Percentiles rank a stretch among this genome's conserved stretches.
Evolutionary conservation across 2,113 vertebrate genomes (phyloP).

Genomic region (Pao palembangensis): DNA sequence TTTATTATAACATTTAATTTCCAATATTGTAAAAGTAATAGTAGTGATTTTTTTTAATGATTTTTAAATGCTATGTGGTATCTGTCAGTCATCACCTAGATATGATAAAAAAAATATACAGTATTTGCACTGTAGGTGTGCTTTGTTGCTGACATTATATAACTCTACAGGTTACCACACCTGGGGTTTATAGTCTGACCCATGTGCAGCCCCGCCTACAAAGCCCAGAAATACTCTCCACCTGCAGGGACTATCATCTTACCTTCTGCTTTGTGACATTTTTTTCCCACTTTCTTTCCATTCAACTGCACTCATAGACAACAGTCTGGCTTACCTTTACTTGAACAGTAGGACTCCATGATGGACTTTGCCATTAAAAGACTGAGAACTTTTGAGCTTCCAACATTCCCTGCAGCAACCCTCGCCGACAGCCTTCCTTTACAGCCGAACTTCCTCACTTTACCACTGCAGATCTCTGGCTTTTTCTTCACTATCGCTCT

Average conservation of each 20-base stretch:
- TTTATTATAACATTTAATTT: too few species aligned
- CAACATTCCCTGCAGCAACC: conserved; percentile 2
- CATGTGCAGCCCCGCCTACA: conserved; percentile 34
- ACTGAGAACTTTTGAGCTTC: conserved; percentile 43
- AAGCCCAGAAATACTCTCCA: conserved; percentile 26
- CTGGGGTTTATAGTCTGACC: conserved; percentile 25
- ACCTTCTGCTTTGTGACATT: conserved; percentile 31
- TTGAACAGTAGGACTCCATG: conserved; percentile 69
- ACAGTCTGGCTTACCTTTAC: conserved; percentile 71
- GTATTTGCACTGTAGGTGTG: too few species aligned
- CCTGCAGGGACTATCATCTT: conserved; percentile 56
- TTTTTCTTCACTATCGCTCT: conserved; percentile 41
- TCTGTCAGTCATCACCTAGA: too few species aligned
- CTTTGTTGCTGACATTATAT: too few species aligned
- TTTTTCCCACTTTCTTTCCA: conserved; percentile 28
- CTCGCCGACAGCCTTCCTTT: neutral
- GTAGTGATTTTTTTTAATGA: too few species aligned
- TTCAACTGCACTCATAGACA: conserved; percentile 22
- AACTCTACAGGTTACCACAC: conserved; percentile 10
- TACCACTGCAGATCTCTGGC: conserved; percentile 28
- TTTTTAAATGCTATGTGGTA: too few species aligned
- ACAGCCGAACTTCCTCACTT: conserved; percentile 8
- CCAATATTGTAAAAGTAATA: too few species aligned
- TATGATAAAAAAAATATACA: too few species aligned
- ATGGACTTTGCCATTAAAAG: conserved; percentile 18